These are phyloP conservation scores for Gonioctena quinquepunctata DNA, from an alignment of 1,140 invertebrate genomes.

Conservation along the genomic window DNA sequence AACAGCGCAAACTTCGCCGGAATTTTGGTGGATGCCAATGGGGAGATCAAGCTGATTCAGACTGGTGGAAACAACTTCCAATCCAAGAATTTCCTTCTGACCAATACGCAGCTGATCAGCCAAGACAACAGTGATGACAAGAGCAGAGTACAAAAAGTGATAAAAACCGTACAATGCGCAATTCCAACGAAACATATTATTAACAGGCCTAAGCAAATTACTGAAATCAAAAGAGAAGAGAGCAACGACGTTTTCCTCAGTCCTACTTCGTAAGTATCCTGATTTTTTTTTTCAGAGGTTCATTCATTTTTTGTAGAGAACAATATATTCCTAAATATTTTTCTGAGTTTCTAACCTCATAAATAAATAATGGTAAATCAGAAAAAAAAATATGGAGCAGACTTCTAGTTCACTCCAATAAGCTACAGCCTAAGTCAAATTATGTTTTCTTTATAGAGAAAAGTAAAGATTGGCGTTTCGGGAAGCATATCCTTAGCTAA, in stretches of 20 bases:
- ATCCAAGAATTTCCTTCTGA: conserved; percentile 59
- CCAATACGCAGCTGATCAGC: conserved; percentile 56
- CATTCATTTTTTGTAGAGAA: neutral
- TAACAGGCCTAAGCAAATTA: conserved; percentile 51
- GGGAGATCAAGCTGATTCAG: conserved; percentile 68
- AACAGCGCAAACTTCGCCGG: conserved; percentile 63
- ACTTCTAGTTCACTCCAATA: too few species aligned
- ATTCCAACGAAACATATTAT: conserved; percentile 40
- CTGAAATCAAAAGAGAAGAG: conserved; percentile 60
- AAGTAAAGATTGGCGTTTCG: too few species aligned
- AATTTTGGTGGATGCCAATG: conserved; percentile 67
- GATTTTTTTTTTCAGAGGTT: neutral
- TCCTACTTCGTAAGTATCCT: conserved; percentile 62
- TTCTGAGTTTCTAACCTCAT: too few species aligned
- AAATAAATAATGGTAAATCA: too few species aligned
- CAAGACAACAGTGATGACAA: conserved; percentile 41
- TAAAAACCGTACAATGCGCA: conserved; percentile 38
- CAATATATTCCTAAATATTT: too few species aligned
- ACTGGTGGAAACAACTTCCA: conserved; percentile 47
- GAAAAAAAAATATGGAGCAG: too few species aligned
- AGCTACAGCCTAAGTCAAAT: too few species aligned
- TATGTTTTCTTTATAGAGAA: too few species aligned
- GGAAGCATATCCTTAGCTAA: too few species aligned
- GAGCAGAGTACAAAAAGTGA: conserved; percentile 47
- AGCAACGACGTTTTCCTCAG: conserved; percentile 77